phyloP scores from a whole-genome alignment of 2,113 vertebrate genomes.

The Pipa parva region DNA sequence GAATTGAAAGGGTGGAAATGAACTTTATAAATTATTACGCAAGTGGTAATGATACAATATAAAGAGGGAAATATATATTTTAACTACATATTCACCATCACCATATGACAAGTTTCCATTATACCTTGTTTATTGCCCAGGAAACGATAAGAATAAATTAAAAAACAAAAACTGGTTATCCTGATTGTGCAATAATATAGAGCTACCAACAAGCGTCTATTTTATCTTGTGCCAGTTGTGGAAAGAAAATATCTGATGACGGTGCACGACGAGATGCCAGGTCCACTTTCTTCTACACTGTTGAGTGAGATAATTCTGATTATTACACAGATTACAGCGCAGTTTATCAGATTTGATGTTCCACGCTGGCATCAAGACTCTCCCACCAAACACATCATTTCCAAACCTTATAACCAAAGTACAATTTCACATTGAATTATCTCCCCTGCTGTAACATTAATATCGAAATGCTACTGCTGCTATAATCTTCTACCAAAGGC shows the following conservation, averaged over 20 bases:
- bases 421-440: constrained; percentile 26
- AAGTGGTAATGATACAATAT: too few species aligned
- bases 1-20: too few species aligned
- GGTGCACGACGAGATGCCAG: neutral
- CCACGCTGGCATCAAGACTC: constrained; percentile 25
- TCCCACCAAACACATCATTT: constrained; percentile 15
- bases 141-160: too few species aligned
- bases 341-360: constrained; percentile 13
- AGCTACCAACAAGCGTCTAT: too few species aligned
- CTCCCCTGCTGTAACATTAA: constrained; percentile 17
- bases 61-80: too few species aligned
- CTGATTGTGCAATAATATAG: too few species aligned
- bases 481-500: constrained; percentile 23
- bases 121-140: too few species aligned
- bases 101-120: constrained; percentile 1
- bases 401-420: neutral
- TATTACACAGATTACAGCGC: constrained; percentile 35
- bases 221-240: too few species aligned
- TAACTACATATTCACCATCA: neutral
- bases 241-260: too few species aligned
- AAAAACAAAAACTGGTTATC: too few species aligned
- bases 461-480: neutral
- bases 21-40: too few species aligned
- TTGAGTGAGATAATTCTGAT: constrained; percentile 41
- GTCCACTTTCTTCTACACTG: constrained; percentile 8